These are phyloP conservation scores for Climacteris rufus DNA, from an alignment of 2,113 vertebrate genomes.

Conservation along the genomic window DNA sequence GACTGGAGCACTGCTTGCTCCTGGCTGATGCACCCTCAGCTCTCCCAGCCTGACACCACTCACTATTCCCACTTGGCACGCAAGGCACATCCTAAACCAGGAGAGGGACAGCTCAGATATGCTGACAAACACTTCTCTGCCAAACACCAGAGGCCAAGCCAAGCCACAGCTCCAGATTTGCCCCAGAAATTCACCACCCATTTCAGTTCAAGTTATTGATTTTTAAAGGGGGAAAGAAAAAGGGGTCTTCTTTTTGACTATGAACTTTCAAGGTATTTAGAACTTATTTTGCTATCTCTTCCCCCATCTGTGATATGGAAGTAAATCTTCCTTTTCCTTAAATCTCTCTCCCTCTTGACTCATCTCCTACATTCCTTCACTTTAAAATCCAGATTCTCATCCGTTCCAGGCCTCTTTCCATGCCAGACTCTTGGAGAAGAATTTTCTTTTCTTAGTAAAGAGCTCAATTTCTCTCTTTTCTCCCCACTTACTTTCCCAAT, in stretches of 20 bases:
- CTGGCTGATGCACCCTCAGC: background rate
- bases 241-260: background rate
- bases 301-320: background rate
- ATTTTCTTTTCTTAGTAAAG: background rate
- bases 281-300: background rate
- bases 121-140: background rate
- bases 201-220: background rate
- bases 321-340: conserved; percentile 34
- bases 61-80: background rate
- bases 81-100: background rate
- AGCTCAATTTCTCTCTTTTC: background rate
- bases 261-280: background rate
- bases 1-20: fast-evolving
- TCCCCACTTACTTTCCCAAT: background rate
- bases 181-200: background rate
- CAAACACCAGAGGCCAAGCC: background rate
- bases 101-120: background rate
- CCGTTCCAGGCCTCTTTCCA: background rate
- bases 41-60: background rate
- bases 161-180: background rate
- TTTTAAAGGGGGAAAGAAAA: background rate
- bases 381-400: conserved; percentile 17
- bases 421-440: background rate
- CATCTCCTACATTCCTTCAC: conserved; percentile 6
- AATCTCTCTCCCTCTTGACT: conserved; percentile 17